Evolutionary conservation across 1,140 invertebrate genomes (phyloP).

Genomic region (Bombus sylvicola): DNA sequence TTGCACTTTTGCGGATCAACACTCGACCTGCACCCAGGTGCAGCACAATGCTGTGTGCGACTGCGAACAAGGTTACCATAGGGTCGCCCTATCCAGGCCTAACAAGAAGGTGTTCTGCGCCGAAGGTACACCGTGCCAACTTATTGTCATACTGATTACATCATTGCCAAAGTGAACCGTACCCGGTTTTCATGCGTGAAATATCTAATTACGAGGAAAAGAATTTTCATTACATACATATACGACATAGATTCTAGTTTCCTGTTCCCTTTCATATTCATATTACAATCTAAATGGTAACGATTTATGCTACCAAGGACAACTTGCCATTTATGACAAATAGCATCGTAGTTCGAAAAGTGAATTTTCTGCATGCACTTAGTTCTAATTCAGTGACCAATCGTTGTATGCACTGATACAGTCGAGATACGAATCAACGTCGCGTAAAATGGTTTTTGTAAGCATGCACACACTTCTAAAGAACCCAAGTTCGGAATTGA

Average conservation of each 20-base stretch:
- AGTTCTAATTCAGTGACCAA: neutral
- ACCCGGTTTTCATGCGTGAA: neutral
- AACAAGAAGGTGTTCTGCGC: slow-evolving; percentile 90
- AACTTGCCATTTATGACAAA: neutral
- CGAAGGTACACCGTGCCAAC: slow-evolving; percentile 85
- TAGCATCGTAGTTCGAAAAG: neutral
- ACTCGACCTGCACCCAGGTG: slow-evolving; percentile 91
- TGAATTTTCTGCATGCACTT: neutral
- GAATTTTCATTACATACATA: too few species aligned
- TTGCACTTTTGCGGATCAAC: slow-evolving; percentile 89
- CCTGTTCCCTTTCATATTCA: too few species aligned
- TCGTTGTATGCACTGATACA: neutral
- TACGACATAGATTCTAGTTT: too few species aligned
- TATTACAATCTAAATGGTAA: neutral
- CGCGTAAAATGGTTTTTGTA: too few species aligned
- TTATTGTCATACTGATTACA: neutral
- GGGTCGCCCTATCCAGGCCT: slow-evolving; percentile 88
- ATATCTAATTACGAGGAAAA: neutral
- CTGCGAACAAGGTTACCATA: slow-evolving; percentile 90
- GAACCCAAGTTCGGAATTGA: neutral
- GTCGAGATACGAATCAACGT: neutral
- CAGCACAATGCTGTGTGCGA: slow-evolving; percentile 93
- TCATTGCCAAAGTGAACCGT: neutral
- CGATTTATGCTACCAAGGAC: neutral
- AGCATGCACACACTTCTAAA: neutral